A percentile compares a stretch with the other conserved stretches of the same genome.
phyloP scores from a whole-genome alignment of 2,113 vertebrate species.

The Choloepus hoffmanni region DNA sequence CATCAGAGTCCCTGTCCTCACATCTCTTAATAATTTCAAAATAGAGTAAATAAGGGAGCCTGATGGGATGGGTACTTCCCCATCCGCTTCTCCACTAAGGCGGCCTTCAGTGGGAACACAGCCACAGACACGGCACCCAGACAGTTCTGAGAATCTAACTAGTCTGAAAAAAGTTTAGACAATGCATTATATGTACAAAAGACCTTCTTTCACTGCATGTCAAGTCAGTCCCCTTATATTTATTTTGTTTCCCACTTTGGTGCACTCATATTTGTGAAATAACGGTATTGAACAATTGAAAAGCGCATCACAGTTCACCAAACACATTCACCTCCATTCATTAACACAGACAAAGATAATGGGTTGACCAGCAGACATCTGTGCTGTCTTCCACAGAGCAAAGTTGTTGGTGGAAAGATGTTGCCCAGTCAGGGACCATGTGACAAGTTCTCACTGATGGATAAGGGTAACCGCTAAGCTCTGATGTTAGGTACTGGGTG shows the following conservation, averaged over 20 bases:
- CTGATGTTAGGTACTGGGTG: background rate
- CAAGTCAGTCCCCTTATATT: slow-evolving; percentile 8
- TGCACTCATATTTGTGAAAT: slow-evolving; percentile 21
- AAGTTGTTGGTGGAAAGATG: background rate
- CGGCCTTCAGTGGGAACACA: background rate
- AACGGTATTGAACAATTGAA: background rate
- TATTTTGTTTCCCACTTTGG: background rate
- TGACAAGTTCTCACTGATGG: background rate
- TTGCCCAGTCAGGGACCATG: background rate
- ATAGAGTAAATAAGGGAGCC: background rate
- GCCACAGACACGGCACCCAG: background rate
- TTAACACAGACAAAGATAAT: background rate
- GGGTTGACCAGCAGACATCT: background rate
- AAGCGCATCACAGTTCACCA: background rate
- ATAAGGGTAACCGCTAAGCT: background rate
- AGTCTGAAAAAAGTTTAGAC: background rate
- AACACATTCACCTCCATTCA: background rate
- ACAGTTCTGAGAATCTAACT: background rate
- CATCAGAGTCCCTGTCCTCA: background rate
- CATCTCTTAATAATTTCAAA: background rate
- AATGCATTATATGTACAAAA: background rate
- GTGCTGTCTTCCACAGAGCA: background rate
- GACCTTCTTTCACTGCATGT: background rate
- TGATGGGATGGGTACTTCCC: background rate
- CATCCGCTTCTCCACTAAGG: background rate